These are phyloP conservation scores for Cyclura pinguis DNA, from an alignment of 2,797 vertebrate genomes.

Conservation along the genomic window DNA sequence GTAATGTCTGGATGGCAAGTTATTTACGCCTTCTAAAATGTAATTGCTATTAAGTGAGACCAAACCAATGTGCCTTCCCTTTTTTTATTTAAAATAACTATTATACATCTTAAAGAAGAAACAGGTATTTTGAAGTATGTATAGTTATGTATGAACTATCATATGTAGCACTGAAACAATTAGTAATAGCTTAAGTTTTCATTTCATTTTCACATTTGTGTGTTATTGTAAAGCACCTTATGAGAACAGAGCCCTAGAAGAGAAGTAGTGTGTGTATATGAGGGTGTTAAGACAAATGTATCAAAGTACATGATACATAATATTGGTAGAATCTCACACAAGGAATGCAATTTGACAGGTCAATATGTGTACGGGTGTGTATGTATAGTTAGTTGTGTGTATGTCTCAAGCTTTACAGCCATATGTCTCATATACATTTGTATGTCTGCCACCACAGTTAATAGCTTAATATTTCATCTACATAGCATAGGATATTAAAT, in stretches of 20 bases:
- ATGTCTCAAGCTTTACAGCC: conserved; percentile 39
- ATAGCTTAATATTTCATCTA: conserved; percentile 76
- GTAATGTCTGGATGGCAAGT: conserved; percentile 87
- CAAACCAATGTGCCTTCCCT: conserved; percentile 75
- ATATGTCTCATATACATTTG: conserved; percentile 62
- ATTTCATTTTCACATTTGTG: conserved; percentile 61
- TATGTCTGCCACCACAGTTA: conserved; percentile 65
- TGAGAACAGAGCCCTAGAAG: conserved; percentile 39
- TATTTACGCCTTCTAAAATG: conserved; percentile 89
- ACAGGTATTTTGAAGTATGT: conserved; percentile 54
- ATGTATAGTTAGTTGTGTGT: conserved; percentile 27
- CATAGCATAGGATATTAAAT: conserved; percentile 69
- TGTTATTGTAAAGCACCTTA: conserved; percentile 54
- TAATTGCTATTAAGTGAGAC: conserved; percentile 89
- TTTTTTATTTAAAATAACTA: conserved; percentile 72
- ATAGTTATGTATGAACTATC: conserved; percentile 50
- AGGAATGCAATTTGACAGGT: conserved; percentile 39
- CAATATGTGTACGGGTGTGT: background rate
- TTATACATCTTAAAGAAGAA: conserved; percentile 68
- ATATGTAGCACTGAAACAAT: conserved; percentile 54
- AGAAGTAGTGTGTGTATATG: conserved; percentile 13
- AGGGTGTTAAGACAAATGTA: conserved; percentile 50
- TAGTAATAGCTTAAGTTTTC: conserved; percentile 66
- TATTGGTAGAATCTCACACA: conserved; percentile 42
- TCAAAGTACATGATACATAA: conserved; percentile 36